phyloP scores from a whole-genome alignment of 2,888 invertebrate genomes.

The Pollenia amentaria region DNA sequence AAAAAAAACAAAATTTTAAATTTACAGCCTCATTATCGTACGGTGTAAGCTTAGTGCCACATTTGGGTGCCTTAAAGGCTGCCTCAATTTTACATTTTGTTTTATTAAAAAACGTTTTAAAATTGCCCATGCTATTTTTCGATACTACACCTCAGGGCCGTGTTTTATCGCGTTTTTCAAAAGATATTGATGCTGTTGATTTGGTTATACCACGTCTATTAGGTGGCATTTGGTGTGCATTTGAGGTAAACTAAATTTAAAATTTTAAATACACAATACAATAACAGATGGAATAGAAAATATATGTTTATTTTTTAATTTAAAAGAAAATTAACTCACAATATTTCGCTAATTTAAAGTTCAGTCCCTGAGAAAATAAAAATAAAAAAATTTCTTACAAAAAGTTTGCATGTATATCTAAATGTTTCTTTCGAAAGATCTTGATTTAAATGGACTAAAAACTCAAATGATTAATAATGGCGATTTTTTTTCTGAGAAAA shows the following conservation, averaged over 20 bases:
- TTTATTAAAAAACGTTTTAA: constrained; percentile 85
- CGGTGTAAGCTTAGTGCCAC: constrained; percentile 61
- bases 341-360: constrained; percentile 3
- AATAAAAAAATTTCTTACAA: too few relatives aligned
- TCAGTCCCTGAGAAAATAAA: constrained; percentile 24
- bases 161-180: constrained; percentile 85
- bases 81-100: constrained; percentile 67
- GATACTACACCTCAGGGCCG: constrained; percentile 87
- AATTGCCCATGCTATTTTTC: constrained; percentile 86
- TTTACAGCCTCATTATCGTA: constrained; percentile 71
- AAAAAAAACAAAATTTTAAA: constrained; percentile 32
- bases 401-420: too few relatives aligned
- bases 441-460: too few relatives aligned
- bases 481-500: background rate
- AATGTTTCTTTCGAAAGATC: too few relatives aligned
- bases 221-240: constrained; percentile 86
- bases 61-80: constrained; percentile 69
- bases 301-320: background rate
- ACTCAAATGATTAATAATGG: background rate
- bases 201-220: constrained; percentile 83
- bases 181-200: constrained; percentile 84
- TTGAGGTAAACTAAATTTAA: constrained; percentile 84
- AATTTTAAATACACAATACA: constrained; percentile 6
- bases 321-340: background rate
- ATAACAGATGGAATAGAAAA: background rate